Evolutionary conservation across 1,140 invertebrate species (phyloP), one percentile per base, ranked within the genome.

Genomic region (Plectrocnemia conspersa): DNA sequence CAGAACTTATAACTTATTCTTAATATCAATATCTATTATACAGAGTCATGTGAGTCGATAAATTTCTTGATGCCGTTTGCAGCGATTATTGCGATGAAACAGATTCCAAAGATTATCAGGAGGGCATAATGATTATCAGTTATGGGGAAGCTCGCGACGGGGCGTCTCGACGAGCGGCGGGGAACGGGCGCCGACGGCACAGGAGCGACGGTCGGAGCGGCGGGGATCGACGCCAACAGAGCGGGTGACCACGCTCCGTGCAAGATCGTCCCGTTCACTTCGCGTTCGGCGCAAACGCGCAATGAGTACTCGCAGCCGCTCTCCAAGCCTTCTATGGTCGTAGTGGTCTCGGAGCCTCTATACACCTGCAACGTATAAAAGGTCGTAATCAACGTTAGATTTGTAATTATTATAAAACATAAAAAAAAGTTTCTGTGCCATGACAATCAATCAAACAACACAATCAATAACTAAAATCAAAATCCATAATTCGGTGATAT

Each of bases 351-450:
- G 53, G 71, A 61, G 33, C 87, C 88, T 59, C 76, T 73, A 65
- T 89, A 89, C 27, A 88, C 77, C 84, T 90, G 70, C 16, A 64
- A 68, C 47, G n/a, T n/a, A n/a, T n/a, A n/a, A n/a, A n/a, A n/a
- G n/a, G n/a, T n/a, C n/a, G n/a, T n/a, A n/a, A n/a, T n/a, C n/a
- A n/a, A n/a, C n/a, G n/a, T n/a, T n/a, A n/a, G n/a, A n/a, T n/a
- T n/a, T n/a, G n/a, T n/a, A n/a, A n/a, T n/a, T n/a, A n/a, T n/a
- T n/a, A n/a, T n/a, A n/a, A n/a, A n/a, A n/a, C n/a, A n/a, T n/a
- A n/a, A n/a, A n/a, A n/a, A n/a, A n/a, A n/a, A n/a, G n/a, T n/a
- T n/a, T n/a, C n/a, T n/a, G n/a, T n/a, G n/a, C n/a, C n/a, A n/a
- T n/a, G n/a, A n/a, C n/a, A n/a, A n/a, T n/a, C n/a, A n/a, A n/a